These are phyloP conservation scores for Drosophila merina DNA, from an alignment of 2,888 invertebrate species.

Conservation along the genomic window DNA sequence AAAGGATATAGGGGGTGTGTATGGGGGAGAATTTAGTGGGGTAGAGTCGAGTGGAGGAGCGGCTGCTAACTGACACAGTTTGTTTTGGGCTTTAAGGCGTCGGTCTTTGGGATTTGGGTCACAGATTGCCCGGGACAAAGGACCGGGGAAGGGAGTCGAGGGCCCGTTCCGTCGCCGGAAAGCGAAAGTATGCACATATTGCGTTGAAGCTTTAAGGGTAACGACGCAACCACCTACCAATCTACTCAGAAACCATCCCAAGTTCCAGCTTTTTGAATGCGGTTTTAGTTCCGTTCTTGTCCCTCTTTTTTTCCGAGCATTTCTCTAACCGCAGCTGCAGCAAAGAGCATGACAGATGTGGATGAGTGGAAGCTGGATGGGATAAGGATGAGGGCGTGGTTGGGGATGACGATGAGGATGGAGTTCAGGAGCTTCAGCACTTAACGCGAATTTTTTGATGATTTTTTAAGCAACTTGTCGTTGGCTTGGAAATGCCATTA, in stretches of 20 bases:
- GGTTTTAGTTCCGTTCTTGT: constrained; percentile 38
- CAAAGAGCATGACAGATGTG: constrained; percentile 71
- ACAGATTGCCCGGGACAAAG: constrained; percentile 63
- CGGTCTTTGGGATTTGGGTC: constrained; percentile 65
- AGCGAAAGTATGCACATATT: constrained; percentile 74
- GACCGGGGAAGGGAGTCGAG: constrained; percentile 9
- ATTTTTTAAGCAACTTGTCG: constrained; percentile 60
- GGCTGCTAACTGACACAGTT: constrained; percentile 67
- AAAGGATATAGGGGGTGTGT: constrained; percentile 7
- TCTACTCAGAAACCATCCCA: constrained; percentile 30
- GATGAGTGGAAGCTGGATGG: constrained; percentile 31
- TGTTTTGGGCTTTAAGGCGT: constrained; percentile 73
- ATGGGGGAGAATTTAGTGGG: neutral
- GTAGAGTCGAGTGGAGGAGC: constrained; percentile 12
- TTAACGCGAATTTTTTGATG: constrained; percentile 52
- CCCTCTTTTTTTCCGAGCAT: constrained; percentile 17
- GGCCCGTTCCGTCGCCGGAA: constrained; percentile 42
- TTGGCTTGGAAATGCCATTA: constrained; percentile 65
- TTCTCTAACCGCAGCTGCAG: constrained; percentile 46
- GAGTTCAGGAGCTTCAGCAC: constrained; percentile 31
- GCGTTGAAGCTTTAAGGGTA: constrained; percentile 59
- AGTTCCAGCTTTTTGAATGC: constrained; percentile 42
- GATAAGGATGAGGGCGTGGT: neutral
- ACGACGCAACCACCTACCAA: neutral
- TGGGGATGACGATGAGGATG: neutral